Percentiles rank a stretch among this genome's conserved stretches.
phyloP scores from a whole-genome alignment of 2,888 invertebrate genomes.

The Caenorhabditis sp. region DNA sequence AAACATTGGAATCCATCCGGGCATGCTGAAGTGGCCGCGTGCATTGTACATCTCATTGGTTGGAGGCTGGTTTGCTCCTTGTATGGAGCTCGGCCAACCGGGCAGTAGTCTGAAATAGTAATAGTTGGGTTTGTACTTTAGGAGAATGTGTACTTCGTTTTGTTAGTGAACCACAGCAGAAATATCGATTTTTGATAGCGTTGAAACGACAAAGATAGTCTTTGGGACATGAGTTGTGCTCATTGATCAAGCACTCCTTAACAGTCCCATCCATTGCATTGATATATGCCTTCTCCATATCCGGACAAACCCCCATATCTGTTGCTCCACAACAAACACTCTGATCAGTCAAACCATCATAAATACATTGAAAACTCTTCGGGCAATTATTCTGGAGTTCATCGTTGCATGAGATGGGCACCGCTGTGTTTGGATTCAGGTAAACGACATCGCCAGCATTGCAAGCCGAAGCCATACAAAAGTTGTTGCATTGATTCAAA shows the following conservation, averaged over 20 bases:
- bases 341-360: constrained; percentile 51
- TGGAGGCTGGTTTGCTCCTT: constrained; percentile 53
- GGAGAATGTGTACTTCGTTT: constrained; percentile 24
- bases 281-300: constrained; percentile 64
- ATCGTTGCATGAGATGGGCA: constrained; percentile 58
- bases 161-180: constrained; percentile 57
- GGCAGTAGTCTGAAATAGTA: constrained; percentile 60
- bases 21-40: constrained; percentile 53
- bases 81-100: constrained; percentile 55
- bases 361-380: constrained; percentile 56
- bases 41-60: constrained; percentile 60
- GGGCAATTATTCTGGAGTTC: constrained; percentile 62
- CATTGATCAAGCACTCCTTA: constrained; percentile 59
- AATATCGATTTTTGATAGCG: constrained; percentile 55
- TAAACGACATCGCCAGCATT: constrained; percentile 61
- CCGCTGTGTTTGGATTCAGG: constrained; percentile 59
- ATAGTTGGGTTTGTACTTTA: no score
- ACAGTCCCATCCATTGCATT: constrained; percentile 61
- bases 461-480: constrained; percentile 53
- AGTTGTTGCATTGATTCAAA: constrained; percentile 60
- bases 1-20: constrained; percentile 58
- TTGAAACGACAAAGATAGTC: constrained; percentile 63
- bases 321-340: constrained; percentile 66
- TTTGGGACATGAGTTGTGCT: constrained; percentile 57
- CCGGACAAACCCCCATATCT: constrained; percentile 61